phyloP scores from a whole-genome alignment of 1,140 invertebrate genomes.

The Drosophila truncata region DNA sequence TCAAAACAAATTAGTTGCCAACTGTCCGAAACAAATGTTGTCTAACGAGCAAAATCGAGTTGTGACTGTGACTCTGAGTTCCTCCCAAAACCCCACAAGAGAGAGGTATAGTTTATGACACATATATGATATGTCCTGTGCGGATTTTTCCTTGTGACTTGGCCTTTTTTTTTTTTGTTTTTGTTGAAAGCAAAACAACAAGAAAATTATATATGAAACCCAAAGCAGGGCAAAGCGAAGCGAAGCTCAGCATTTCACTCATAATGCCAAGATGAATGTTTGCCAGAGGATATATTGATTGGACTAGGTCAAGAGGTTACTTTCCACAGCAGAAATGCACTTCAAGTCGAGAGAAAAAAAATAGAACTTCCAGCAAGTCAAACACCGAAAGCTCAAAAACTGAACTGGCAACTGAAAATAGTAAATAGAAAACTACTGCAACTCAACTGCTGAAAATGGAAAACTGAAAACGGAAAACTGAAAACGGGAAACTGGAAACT shows the following conservation, averaged over 20 bases:
- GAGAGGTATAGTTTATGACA: constrained; percentile 11
- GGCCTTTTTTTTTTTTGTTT: constrained; percentile 16
- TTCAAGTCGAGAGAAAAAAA: constrained; percentile 26
- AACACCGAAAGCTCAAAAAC: constrained; percentile 5
- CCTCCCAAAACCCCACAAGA: background rate
- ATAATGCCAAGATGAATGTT: constrained; percentile 37
- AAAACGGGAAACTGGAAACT: constrained; percentile 2
- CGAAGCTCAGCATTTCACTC: constrained; percentile 67
- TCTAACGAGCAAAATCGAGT: constrained; percentile 55
- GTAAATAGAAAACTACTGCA: constrained; percentile 33
- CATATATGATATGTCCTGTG: constrained; percentile 25
- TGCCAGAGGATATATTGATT: constrained; percentile 55
- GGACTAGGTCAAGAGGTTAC: constrained; percentile 75
- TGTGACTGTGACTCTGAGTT: no score
- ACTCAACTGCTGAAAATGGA: no score
- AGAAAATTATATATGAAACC: background rate
- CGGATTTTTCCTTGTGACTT: background rate
- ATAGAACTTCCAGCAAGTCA: constrained; percentile 35
- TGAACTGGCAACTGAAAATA: constrained; percentile 9
- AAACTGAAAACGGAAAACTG: constrained; percentile 3
- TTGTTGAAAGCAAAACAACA: constrained; percentile 15
- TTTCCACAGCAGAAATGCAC: constrained; percentile 39
- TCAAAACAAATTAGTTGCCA: constrained; percentile 80
- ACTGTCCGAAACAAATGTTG: constrained; percentile 81
- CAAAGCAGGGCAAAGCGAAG: no score